These are phyloP conservation scores for Umimayanthus kanabou DNA, from an alignment of 92 coral and sea anemone species.

Conservation along the genomic window DNA sequence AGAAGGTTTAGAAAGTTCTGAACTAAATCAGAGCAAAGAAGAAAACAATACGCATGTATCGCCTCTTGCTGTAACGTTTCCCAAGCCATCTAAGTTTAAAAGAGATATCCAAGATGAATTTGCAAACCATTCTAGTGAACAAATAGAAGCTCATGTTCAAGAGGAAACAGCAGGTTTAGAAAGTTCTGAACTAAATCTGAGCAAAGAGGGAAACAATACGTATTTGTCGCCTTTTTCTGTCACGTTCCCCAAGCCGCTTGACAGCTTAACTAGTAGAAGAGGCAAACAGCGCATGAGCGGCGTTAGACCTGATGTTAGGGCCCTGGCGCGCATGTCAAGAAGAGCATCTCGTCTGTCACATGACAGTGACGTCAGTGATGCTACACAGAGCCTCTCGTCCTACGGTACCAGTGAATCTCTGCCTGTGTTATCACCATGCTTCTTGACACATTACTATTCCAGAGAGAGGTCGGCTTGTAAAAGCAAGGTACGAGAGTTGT, in stretches of 20 bases:
- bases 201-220: not conserved
- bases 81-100: not conserved
- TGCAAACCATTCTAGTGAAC: not conserved
- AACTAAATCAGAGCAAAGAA: not conserved
- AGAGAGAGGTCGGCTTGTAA: not conserved
- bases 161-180: not conserved
- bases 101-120: not conserved
- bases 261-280: not conserved
- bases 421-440: not conserved
- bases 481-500: not conserved
- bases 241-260: not conserved
- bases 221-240: not conserved
- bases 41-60: not conserved
- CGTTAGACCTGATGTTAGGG: not conserved
- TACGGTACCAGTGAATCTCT: not conserved
- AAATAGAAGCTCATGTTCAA: not conserved
- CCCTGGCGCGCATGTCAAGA: not conserved
- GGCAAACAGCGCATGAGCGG: not conserved
- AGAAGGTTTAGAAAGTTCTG: not conserved
- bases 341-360: not conserved
- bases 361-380: not conserved
- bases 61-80: not conserved
- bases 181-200: not conserved
- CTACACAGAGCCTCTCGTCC: not conserved
- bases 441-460: not conserved